phyloP scores from a whole-genome alignment of 2,113 vertebrate species.

The Chaetops frenatus region DNA sequence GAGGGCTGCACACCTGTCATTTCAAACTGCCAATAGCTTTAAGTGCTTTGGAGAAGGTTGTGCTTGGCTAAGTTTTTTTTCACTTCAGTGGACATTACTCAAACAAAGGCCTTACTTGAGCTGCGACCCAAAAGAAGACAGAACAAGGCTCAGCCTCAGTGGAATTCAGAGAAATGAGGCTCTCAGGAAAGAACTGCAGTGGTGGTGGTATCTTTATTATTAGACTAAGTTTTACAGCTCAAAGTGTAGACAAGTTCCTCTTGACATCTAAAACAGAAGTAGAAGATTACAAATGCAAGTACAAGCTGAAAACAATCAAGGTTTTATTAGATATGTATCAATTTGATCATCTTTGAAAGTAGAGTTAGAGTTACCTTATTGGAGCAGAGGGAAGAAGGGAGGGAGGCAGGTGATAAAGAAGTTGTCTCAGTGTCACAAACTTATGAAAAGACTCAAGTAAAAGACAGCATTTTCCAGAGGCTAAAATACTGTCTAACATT shows the following conservation, averaged over 20 bases:
- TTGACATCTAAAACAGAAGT: not conserved
- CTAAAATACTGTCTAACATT: not conserved
- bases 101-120: not conserved
- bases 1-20: not conserved
- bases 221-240: not conserved
- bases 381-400: accelerated
- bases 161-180: not conserved
- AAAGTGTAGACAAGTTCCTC: not conserved
- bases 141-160: not conserved
- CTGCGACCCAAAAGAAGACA: not conserved
- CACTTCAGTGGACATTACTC: not conserved
- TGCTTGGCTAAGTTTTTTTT: not conserved
- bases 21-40: not conserved
- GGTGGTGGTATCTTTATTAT: not conserved
- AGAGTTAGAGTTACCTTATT: not conserved
- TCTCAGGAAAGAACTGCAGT: not conserved
- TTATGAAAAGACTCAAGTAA: not conserved
- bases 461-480: not conserved
- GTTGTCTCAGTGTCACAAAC: not conserved
- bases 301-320: not conserved
- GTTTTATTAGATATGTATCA: not conserved
- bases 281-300: not conserved
- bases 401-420: not conserved
- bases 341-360: not conserved
- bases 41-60: not conserved